Evolutionary conservation across 2,113 vertebrate genomes (phyloP).

Genomic region (Hydrochoerus hydrochaeris): DNA sequence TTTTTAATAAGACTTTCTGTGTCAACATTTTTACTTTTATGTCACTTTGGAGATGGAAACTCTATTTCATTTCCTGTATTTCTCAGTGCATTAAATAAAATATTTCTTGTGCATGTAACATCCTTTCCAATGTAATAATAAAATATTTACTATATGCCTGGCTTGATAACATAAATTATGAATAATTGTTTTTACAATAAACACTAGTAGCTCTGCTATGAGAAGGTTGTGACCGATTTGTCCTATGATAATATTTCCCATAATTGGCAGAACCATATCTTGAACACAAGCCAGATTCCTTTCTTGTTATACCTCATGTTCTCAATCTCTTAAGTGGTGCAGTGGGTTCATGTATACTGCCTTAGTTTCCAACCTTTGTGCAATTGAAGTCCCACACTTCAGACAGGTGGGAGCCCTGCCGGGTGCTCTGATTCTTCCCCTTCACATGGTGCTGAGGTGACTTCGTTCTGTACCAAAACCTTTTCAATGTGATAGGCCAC

Average conservation of each 20-base stretch:
- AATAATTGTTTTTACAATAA: not conserved
- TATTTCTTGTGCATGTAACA: not conserved
- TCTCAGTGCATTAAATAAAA: not conserved
- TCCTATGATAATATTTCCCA: not conserved
- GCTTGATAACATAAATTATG: not conserved
- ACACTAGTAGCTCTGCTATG: not conserved
- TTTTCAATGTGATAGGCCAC: fast-evolving
- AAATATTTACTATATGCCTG: not conserved
- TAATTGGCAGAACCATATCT: not conserved
- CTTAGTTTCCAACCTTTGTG: not conserved
- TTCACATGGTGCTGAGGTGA: fast-evolving
- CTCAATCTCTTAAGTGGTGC: not conserved
- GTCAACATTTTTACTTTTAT: constrained; percentile 6
- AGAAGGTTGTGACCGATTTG: not conserved
- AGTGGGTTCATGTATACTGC: not conserved
- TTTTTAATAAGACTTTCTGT: constrained; percentile 38
- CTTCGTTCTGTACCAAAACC: not conserved
- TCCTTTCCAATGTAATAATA: not conserved
- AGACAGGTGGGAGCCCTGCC: fast-evolving
- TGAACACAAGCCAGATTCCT: not conserved
- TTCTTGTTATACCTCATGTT: not conserved
- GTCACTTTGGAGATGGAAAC: not conserved
- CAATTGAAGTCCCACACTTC: not conserved
- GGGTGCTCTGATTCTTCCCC: no score
- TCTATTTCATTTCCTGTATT: not conserved